These are phyloP conservation scores for Limonius californicus DNA, from an alignment of 1,140 invertebrate genomes.

Conservation along the genomic window DNA sequence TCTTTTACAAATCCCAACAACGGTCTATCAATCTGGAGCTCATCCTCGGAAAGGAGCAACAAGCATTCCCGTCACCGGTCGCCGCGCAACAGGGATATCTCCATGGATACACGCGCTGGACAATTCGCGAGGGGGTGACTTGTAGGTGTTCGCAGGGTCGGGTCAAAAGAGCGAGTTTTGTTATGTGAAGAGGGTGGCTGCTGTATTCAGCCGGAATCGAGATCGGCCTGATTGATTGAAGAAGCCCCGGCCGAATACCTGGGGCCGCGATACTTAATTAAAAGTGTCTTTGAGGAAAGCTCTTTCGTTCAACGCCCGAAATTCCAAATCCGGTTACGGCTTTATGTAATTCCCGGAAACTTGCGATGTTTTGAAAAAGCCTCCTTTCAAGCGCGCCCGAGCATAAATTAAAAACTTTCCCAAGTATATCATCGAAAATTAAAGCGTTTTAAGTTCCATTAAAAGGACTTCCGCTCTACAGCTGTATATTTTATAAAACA, in stretches of 20 bases:
- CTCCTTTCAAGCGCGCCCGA: not conserved
- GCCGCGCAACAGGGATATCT: slow-evolving; percentile 13
- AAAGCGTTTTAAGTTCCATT: not conserved
- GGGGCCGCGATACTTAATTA: slow-evolving; percentile 21
- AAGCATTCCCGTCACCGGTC: not conserved
- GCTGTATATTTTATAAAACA: too few relatives aligned
- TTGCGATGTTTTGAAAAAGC: not conserved
- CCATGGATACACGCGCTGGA: slow-evolving; percentile 10
- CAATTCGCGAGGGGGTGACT: slow-evolving; percentile 7
- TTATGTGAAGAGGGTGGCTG: not conserved
- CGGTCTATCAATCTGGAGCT: slow-evolving; percentile 5
- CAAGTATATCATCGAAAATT: not conserved
- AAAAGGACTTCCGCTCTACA: not conserved
- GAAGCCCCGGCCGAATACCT: slow-evolving; percentile 18
- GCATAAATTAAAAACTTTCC: not conserved
- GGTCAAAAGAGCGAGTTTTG: not conserved
- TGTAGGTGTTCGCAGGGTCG: slow-evolving; percentile 7
- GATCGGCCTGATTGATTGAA: slow-evolving; percentile 21
- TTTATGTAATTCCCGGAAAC: too few relatives aligned
- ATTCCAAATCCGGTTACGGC: too few relatives aligned
- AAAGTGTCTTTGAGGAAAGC: slow-evolving; percentile 22
- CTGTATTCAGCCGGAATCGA: slow-evolving; percentile 17
- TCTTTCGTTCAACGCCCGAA: not conserved
- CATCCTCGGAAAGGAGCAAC: slow-evolving; percentile 4
- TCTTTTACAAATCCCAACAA: slow-evolving; percentile 11